These are phyloP conservation scores for Phrixothrix hirtus DNA, from an alignment of 2,888 invertebrate genomes.

Conservation along the genomic window DNA sequence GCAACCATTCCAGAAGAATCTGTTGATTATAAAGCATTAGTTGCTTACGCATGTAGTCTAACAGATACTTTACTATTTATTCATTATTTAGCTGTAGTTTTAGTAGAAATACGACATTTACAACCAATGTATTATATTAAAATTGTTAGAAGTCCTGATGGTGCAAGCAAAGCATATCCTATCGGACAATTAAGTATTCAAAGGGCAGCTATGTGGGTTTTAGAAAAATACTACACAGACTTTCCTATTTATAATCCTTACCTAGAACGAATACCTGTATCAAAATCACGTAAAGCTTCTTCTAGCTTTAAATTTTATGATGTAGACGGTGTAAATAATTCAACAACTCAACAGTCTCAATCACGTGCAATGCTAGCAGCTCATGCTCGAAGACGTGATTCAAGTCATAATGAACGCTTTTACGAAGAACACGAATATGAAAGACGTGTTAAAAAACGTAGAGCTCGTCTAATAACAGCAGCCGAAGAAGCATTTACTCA, in stretches of 20 bases:
- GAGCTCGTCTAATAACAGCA: conserved; percentile 87
- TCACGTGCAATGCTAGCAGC: conserved; percentile 72
- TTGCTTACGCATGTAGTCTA: conserved; percentile 90
- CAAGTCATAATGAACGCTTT: conserved; percentile 95
- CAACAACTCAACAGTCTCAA: conserved; percentile 70
- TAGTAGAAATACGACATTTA: conserved; percentile 90
- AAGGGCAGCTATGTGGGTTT: conserved; percentile 90
- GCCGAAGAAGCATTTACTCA: conserved; percentile 99
- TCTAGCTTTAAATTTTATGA: conserved; percentile 96
- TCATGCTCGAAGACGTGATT: conserved; percentile 82
- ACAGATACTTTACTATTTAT: conserved; percentile 93
- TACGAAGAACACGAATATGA: conserved; percentile 98
- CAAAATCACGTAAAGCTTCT: conserved; percentile 77
- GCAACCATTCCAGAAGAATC: conserved; percentile 79
- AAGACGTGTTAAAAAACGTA: conserved; percentile 85
- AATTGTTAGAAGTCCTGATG: conserved; percentile 94
- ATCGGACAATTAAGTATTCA: conserved; percentile 92
- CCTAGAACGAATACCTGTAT: conserved; percentile 85
- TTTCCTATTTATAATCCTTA: conserved; percentile 98
- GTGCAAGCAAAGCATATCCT: conserved; percentile 85
- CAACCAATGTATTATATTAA: conserved; percentile 88
- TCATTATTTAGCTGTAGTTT: conserved; percentile 89
- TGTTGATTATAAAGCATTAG: conserved; percentile 83
- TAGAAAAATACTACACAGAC: conserved; percentile 94
- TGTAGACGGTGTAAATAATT: conserved; percentile 77